phyloP scores from a whole-genome alignment of 2,113 vertebrate genomes.

The Oryzias celebensis region DNA sequence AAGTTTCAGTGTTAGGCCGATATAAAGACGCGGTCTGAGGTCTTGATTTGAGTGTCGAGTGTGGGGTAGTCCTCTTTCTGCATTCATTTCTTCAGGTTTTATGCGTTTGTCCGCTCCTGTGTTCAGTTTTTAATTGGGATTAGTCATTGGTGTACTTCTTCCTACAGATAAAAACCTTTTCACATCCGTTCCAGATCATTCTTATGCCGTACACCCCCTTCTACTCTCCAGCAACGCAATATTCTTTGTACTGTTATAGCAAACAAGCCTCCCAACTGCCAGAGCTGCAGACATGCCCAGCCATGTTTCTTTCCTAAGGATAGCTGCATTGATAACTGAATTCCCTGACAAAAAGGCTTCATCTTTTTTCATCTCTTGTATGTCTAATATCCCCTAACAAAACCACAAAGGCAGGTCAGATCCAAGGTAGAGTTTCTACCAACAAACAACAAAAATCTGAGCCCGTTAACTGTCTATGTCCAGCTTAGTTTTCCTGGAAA shows the following conservation, averaged over 20 bases:
- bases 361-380: constrained; percentile 44
- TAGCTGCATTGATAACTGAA: constrained; percentile 39
- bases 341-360: constrained; percentile 59
- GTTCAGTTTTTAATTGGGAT: constrained; percentile 22
- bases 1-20: no score
- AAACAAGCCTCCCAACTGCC: constrained; percentile 69
- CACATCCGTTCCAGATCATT: constrained; percentile 52
- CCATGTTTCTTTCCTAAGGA: constrained; percentile 58
- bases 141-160: constrained; percentile 25
- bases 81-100: no score
- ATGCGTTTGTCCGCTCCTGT: not conserved
- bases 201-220: constrained; percentile 18
- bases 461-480: not conserved
- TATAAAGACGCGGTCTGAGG: no score
- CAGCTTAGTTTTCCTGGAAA: constrained; percentile 2
- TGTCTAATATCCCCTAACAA: constrained; percentile 63
- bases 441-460: not conserved
- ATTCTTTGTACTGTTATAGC: constrained; percentile 56
- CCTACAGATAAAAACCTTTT: constrained; percentile 45
- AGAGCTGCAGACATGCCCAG: constrained; percentile 53
- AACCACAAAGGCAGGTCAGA: constrained; percentile 56
- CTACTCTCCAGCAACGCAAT: constrained; percentile 37
- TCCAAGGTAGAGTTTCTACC: constrained; percentile 43
- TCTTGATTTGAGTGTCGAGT: no score
- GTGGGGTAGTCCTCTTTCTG: no score